phyloP scores from a whole-genome alignment of 2,888 invertebrate species.

The Phymatocera aterrima region DNA sequence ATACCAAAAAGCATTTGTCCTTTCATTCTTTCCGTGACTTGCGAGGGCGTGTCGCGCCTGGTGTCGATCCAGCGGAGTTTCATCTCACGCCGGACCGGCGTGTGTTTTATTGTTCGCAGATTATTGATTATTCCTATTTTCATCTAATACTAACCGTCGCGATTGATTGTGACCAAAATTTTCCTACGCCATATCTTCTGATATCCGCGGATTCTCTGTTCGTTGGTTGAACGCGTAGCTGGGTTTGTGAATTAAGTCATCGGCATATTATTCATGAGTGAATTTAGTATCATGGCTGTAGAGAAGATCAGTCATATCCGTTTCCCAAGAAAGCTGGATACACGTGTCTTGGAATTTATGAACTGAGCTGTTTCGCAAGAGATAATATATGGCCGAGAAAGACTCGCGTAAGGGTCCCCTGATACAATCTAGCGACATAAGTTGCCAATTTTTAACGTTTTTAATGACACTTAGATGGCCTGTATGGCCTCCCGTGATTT shows the following conservation, averaged over 20 bases:
- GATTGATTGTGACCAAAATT: slow-evolving; percentile 1
- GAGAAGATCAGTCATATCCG: slow-evolving; percentile 3
- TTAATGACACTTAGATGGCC: background rate
- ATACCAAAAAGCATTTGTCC: slow-evolving; percentile 66
- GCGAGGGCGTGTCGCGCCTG: slow-evolving; percentile 67
- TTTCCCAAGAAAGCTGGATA: background rate
- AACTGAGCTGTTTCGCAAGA: background rate
- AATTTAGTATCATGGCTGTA: too few species aligned
- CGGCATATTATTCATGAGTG: background rate
- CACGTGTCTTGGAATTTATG: background rate
- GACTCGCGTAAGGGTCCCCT: background rate
- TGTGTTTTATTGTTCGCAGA: slow-evolving; percentile 69
- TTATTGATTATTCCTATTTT: slow-evolving; percentile 67
- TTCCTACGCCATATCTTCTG: background rate
- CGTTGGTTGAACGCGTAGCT: background rate
- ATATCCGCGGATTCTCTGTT: background rate
- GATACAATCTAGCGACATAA: background rate
- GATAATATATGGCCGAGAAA: background rate
- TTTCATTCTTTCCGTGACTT: slow-evolving; percentile 45
- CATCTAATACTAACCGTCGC: background rate
- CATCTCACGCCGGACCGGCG: slow-evolving; percentile 66
- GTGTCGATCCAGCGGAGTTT: background rate
- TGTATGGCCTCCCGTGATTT: background rate
- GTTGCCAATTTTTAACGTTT: background rate
- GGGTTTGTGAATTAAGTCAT: background rate